Conservation (phyloP, 1,140 invertebrate genomes). For the Heliconius melpomene region DNA sequence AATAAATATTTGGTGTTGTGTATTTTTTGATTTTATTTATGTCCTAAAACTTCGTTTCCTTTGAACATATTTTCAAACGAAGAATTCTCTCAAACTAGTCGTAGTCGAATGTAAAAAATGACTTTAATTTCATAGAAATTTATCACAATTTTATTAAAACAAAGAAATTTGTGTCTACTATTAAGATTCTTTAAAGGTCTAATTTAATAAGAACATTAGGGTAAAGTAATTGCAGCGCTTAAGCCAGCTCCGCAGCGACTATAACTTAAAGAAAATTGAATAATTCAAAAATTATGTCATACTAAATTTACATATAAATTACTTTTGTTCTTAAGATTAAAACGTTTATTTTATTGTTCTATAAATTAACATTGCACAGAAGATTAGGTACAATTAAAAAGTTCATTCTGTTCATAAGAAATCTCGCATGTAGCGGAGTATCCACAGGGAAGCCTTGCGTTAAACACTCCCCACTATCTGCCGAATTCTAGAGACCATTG, state of each 20-base stretch:
- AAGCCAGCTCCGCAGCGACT: slow-evolving; percentile 10
- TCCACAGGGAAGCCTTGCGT: no score
- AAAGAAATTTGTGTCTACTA: neutral
- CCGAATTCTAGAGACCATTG: no score
- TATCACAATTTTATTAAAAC: neutral
- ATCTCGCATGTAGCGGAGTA: no score
- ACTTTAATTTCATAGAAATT: neutral
- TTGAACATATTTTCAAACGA: no score
- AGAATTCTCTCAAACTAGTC: no score
- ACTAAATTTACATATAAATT: slow-evolving; percentile 12
- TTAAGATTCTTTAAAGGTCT: slow-evolving; percentile 12
- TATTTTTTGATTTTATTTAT: neutral
- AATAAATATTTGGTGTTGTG: neutral
- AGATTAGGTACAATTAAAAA: no score
- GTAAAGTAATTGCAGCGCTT: slow-evolving; percentile 22
- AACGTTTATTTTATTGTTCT: slow-evolving; percentile 10
- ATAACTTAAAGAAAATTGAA: slow-evolving; percentile 11
- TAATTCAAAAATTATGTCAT: slow-evolving; percentile 15
- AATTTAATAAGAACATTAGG: slow-evolving; percentile 21
- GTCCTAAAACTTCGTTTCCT: no score
- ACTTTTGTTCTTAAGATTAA: neutral
- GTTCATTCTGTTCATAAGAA: no score
- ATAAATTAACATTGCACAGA: neutral
- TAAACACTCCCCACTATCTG: no score
- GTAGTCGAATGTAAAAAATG: no score